These are phyloP conservation scores for Sturnira hondurensis DNA, from an alignment of 2,113 vertebrate species.

Conservation along the genomic window DNA sequence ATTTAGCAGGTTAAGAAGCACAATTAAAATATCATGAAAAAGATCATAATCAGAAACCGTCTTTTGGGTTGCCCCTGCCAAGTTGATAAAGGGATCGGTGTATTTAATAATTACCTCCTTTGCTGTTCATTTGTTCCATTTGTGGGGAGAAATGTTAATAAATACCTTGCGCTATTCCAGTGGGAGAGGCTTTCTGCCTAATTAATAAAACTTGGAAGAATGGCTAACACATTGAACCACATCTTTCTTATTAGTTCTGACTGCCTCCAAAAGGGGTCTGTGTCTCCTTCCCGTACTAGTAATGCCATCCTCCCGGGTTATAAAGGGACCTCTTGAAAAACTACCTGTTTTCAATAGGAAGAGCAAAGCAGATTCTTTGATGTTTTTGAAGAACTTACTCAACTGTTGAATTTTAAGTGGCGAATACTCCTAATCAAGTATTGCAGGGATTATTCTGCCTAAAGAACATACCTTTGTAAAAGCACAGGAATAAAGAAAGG, in stretches of 20 bases:
- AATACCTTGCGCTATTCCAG: constrained; percentile 82
- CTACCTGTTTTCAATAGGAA: constrained; percentile 75
- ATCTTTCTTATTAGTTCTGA: constrained; percentile 83
- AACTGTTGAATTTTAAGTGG: constrained; percentile 58
- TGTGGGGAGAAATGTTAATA: constrained; percentile 83
- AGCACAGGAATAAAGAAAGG: constrained; percentile 35
- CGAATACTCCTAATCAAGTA: constrained; percentile 72
- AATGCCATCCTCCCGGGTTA: constrained; percentile 76
- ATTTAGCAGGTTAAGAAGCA: constrained; percentile 86
- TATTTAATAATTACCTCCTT: constrained; percentile 82
- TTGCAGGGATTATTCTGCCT: constrained; percentile 59
- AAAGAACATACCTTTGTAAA: constrained; percentile 29
- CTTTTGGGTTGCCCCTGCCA: constrained; percentile 79
- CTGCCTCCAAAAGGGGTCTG: constrained; percentile 78
- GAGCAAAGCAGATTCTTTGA: constrained; percentile 61
- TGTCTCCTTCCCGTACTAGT: constrained; percentile 78
- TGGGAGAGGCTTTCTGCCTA: constrained; percentile 82
- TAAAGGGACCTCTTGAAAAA: constrained; percentile 77
- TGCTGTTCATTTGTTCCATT: constrained; percentile 82
- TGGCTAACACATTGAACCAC: constrained; percentile 80
- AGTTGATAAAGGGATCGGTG: constrained; percentile 79
- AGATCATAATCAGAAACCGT: constrained; percentile 82
- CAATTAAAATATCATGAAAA: constrained; percentile 88
- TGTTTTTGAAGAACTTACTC: constrained; percentile 62
- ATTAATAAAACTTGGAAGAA: constrained; percentile 86